These are phyloP conservation scores for Bibio marci DNA, from an alignment of 2,888 invertebrate genomes.

Conservation along the genomic window DNA sequence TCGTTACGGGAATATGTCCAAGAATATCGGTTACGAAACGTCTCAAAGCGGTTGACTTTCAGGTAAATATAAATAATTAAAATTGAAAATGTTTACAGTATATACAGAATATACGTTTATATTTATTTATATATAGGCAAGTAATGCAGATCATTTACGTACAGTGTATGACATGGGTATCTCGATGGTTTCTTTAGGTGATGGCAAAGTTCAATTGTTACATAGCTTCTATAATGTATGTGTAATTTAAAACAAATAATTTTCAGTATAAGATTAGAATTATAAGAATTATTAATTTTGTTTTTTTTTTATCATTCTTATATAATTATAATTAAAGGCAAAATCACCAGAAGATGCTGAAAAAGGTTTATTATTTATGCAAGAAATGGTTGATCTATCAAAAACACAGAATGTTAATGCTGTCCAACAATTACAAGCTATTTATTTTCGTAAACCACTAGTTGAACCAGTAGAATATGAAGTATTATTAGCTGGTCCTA, in stretches of 20 bases:
- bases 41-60: slow-evolving; percentile 53
- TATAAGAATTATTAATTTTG: no score
- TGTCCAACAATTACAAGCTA: slow-evolving; percentile 25
- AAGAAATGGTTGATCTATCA: slow-evolving; percentile 87
- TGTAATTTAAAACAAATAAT: slow-evolving; percentile 12
- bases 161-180: slow-evolving; percentile 90
- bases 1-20: slow-evolving; percentile 69
- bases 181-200: slow-evolving; percentile 68
- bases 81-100: slow-evolving; percentile 11
- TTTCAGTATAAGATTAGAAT: no score
- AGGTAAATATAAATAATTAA: slow-evolving; percentile 18
- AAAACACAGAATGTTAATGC: slow-evolving; percentile 39
- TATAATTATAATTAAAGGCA: no score
- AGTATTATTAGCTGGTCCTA: slow-evolving; percentile 62
- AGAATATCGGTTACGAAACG: slow-evolving; percentile 39
- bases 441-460: slow-evolving; percentile 3
- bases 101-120: neutral
- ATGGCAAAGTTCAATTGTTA: slow-evolving; percentile 81
- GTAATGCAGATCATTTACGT: slow-evolving; percentile 74
- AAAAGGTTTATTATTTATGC: slow-evolving; percentile 88
- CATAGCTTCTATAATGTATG: slow-evolving; percentile 77
- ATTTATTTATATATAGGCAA: slow-evolving; percentile 31
- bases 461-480: slow-evolving; percentile 12
- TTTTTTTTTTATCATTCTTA: neutral
- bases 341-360: slow-evolving; percentile 71